Evolutionary conservation across 2,888 invertebrate species (phyloP), one percentile per base, ranked within the genome.

Genomic region (Laothoe populi): DNA sequence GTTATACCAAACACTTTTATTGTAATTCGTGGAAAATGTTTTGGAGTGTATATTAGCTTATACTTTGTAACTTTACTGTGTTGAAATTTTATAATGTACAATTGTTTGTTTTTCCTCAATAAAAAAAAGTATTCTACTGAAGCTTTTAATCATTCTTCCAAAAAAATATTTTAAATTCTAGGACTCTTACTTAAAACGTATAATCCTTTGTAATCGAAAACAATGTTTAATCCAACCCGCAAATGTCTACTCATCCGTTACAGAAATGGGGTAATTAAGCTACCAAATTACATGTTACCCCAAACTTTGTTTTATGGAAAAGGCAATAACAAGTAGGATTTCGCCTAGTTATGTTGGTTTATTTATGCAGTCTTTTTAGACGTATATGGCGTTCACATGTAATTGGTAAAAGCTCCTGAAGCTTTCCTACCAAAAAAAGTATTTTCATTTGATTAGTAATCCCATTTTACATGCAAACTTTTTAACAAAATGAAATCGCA

Each of bases 231-330:
- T 48, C 16, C 31, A 16, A 31, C 31, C 10, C 11, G 5, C 23
- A 40, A 57, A 38, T 38, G 21, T n/a, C 40, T 24, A 23, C n/a
- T 42, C 40, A 58, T 58, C 24, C 24, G 23, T 45, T 49, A 16
- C 31, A 19, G 49, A 53, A 53, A 53, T 53, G n/a, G n/a, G 60
- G 48, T 35, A 24, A 62, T 24, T 53, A 13, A 19, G n/a, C 26
- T 26, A 38, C 35, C 2, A 16, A 19, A 40, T 60, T 49, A 57
- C 40, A 31, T 60, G n/a, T 26, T 53, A 19, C 21, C 23, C 23
- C 35, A 21, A 53, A 59, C 24, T 19, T 31, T 53, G 31, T 35
- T 35, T 31, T 19, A 46, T 24, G 46, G 19, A 19, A 19, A 53
- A 35, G 35, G 10, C 11, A 35, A 11, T 53, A 38, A 26, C 26